A percentile compares a stretch with the other conserved stretches of the same genome.
phyloP scores from a whole-genome alignment of 2,797 vertebrate species.

The Malacoraja senta region DNA sequence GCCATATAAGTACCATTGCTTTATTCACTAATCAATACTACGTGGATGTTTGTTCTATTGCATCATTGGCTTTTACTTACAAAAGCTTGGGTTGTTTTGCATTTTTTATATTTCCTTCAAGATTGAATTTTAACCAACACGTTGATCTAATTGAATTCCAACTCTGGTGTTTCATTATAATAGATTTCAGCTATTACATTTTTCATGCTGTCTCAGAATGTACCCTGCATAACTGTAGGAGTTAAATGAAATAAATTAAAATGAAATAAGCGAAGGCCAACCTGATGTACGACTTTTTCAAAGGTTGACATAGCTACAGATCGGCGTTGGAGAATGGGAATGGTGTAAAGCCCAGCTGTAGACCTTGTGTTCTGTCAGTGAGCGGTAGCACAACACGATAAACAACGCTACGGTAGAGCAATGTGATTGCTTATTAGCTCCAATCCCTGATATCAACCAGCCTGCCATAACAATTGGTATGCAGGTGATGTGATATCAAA shows the following conservation, averaged over 20 bases:
- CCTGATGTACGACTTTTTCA: not conserved
- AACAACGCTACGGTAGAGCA: not conserved
- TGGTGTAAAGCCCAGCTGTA: not conserved
- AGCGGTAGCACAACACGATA: not conserved
- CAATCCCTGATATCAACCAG: not conserved
- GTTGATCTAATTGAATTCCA: conserved; percentile 24
- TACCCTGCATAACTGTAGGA: not conserved
- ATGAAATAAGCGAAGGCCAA: not conserved
- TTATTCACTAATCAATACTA: not conserved
- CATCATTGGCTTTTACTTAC: not conserved
- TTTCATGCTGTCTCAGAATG: not conserved
- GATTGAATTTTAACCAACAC: conserved; percentile 8
- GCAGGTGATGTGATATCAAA: not conserved
- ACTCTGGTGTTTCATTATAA: conserved; percentile 19
- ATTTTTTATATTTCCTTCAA: not conserved
- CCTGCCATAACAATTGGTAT: not conserved
- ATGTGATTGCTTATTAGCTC: not conserved
- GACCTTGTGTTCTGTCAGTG: no score
- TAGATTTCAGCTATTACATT: conserved; percentile 23
- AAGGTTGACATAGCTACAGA: not conserved
- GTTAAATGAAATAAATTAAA: conserved; percentile 33
- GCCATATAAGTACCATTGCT: no score
- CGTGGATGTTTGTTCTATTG: not conserved
- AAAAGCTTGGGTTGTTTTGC: not conserved
- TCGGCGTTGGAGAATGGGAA: not conserved